phyloP scores from a whole-genome alignment of 2,797 vertebrate genomes.

The Poecilia wingei region DNA sequence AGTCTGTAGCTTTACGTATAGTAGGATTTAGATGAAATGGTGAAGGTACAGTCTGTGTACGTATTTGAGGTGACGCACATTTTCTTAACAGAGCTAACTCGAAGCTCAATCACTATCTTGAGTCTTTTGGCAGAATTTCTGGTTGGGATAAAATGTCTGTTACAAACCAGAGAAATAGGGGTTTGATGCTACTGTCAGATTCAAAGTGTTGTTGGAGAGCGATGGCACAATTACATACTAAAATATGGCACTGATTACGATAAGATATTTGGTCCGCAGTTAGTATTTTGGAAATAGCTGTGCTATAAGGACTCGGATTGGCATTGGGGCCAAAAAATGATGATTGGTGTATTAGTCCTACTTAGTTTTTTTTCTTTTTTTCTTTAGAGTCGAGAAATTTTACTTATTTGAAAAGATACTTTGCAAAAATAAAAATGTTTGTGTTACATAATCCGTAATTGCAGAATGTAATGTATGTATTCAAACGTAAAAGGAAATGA shows the following conservation, averaged over 20 bases:
- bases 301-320: neutral
- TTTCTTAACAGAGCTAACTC: neutral
- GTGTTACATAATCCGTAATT: neutral
- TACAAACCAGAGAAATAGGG: neutral
- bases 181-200: neutral
- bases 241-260: neutral
- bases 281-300: neutral
- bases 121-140: neutral
- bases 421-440: neutral
- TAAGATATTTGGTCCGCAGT: neutral
- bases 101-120: neutral
- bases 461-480: neutral
- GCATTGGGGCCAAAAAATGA: neutral
- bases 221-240: neutral
- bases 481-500: neutral
- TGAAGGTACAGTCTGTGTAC: neutral
- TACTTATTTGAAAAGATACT: neutral
- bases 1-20: neutral
- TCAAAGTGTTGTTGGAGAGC: neutral
- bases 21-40: neutral
- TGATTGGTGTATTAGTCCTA: neutral
- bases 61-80: neutral
- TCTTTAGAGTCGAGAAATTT: neutral
- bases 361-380: neutral
- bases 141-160: neutral